Evolutionary conservation across 2,797 vertebrate genomes (phyloP), one percentile per base, ranked within the genome.

Genomic region (Rhadinocentrus ornatus): DNA sequence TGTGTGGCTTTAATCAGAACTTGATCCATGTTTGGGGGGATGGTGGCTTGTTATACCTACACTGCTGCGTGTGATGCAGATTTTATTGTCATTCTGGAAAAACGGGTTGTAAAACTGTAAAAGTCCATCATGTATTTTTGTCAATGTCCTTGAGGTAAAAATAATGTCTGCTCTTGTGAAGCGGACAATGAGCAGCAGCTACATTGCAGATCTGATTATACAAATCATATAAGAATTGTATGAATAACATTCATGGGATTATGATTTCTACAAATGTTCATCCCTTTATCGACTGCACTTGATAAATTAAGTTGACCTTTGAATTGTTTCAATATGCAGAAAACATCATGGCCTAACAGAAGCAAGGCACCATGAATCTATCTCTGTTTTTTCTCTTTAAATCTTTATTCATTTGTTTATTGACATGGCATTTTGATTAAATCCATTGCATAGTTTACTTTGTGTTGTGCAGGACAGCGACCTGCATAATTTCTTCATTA

Each of bases 241-340:
- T 83, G 89, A 76, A 87, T 83, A 77, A 66, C 78, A 88, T 90
- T 90, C 77, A 85, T 89, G 83, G 74, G 75, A 54, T 77, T 69
- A 32, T 66, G 71, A 82, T 78, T 87, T 71, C 59, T 61, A 62
- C 68, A 32, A 77, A 69, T 78, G 62, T 72, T 81, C 44, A 79
- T 77, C 55, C 77, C 73, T 73, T 81, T 57, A 72, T 81, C 8
- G 48, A 53, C 74, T 53, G 59, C 34, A 69, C 72, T 54, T 1
- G 11, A 80, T 63, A 86, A 88, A 91, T 90, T 31, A 83, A 69
- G 57, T 78, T 89, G 87, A 88, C 85, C 86, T 85, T 88, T 77
- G 75, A 69, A 58, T 62, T 2, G 1, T 35, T 66, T 81, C 77
- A 72, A 62, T 69, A 61, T 66, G 63, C 9, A n/a, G 44, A 44